Evolutionary conservation across 2,797 vertebrate species (phyloP), one percentile per base, ranked within the genome.

Genomic region (Pelobates cultripes): DNA sequence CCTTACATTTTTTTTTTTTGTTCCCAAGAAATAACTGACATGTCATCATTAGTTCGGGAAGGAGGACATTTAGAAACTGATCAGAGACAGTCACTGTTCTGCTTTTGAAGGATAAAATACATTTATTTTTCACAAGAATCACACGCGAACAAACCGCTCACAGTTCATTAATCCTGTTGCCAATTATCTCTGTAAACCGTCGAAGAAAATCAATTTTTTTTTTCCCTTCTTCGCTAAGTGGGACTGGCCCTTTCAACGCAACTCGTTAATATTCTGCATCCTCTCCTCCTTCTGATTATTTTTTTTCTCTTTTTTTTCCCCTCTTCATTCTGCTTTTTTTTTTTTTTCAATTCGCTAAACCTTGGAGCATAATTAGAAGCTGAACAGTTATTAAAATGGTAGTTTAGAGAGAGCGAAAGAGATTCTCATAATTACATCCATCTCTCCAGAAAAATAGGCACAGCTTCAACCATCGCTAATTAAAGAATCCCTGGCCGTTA

Each of bases 391-490:
- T 83, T 83, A 83, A 83, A 83, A 78, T 51, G 81, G 81, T 74
- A 82, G 81, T 82, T 82, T 82, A 82, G 81, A 82, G 75, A 61
- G 81, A 73, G 81, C 43, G 71, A 64, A 72, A 47, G 73, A 83
- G 81, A 84, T 79, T 84, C 71, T 84, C 69, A 79, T 84, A 79
- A 84, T 84, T 84, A 76, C 77, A 79, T 84, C 82, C 82, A 79
- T 84, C 82, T 84, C 82, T 79, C 72, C 77, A 84, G 82, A 79
- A 84, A 84, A 84, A 79, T 75, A 79, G 82, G 77, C 82, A 75
- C 82, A 84, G 82, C 82, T 79, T 84, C 82, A 84, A 79, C 82
- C 82, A 66, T 5, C 72, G 82, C 82, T 84, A 84, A 84, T 84
- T 84, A 84, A 79, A 84, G 77, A 79, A 79, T 84, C 77, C 82